phyloP scores from a whole-genome alignment of 92 coral and sea anemone genomes.

The Porites rus region DNA sequence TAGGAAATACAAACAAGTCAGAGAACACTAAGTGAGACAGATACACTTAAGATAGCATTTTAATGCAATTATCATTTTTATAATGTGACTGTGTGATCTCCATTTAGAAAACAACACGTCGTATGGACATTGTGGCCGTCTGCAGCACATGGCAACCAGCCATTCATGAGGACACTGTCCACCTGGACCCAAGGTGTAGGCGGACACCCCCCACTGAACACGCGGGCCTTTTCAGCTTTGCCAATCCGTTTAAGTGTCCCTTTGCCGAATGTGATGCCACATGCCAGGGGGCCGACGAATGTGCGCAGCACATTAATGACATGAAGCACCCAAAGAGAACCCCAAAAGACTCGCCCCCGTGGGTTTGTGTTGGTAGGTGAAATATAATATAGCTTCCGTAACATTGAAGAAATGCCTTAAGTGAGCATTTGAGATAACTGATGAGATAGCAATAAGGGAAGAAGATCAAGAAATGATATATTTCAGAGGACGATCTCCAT shows the following conservation, averaged over 20 bases:
- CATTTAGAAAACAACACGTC: too few relatives aligned
- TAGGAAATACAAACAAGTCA: too few relatives aligned
- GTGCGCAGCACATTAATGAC: background rate
- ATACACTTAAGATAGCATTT: too few relatives aligned
- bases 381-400: background rate
- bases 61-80: too few relatives aligned
- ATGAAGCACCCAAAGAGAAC: background rate
- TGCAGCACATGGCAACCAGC: too few relatives aligned
- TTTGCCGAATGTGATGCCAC: background rate
- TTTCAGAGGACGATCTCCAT: too few relatives aligned
- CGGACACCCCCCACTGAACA: background rate
- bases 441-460: background rate
- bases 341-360: background rate
- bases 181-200: background rate
- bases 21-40: too few relatives aligned
- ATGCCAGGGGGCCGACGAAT: background rate
- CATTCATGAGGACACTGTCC: background rate
- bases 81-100: too few relatives aligned
- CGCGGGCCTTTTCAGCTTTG: background rate
- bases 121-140: too few relatives aligned
- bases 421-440: background rate
- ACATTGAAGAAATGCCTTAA: background rate
- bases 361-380: background rate
- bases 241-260: background rate
- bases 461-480: too few relatives aligned